Evolutionary conservation across 2,113 vertebrate genomes (phyloP).

Genomic region (Odontophorus gujanensis): DNA sequence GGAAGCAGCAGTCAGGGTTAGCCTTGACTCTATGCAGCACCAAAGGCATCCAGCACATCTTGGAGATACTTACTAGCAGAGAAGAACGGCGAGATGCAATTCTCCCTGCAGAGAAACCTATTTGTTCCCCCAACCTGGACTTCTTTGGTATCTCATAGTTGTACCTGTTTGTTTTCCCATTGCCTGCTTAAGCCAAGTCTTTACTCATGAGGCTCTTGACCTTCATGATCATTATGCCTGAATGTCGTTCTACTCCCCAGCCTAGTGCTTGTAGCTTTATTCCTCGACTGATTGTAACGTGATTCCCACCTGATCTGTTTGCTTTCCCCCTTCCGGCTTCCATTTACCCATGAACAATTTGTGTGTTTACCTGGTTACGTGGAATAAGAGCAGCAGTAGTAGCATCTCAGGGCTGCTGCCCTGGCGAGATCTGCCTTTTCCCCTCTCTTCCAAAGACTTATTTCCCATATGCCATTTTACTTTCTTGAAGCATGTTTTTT

Average conservation of each 20-base stretch:
- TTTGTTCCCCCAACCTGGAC: no score
- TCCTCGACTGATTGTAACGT: neutral
- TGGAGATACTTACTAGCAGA: neutral
- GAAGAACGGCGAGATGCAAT: rapidly evolving
- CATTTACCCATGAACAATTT: neutral
- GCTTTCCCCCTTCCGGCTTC: neutral
- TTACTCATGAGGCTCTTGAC: neutral
- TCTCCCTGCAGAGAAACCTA: neutral
- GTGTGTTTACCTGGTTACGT: rapidly evolving
- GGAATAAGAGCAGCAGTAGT: neutral
- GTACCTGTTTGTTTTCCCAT: rapidly evolving
- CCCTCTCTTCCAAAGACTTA: neutral
- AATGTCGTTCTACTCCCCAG: neutral
- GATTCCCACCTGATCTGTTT: neutral
- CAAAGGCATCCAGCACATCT: rapidly evolving
- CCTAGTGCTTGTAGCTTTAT: neutral
- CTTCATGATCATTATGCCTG: neutral
- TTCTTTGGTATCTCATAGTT: neutral
- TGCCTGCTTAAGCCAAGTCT: neutral
- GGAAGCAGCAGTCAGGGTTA: neutral
- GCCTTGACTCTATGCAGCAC: neutral
- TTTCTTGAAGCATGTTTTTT: neutral
- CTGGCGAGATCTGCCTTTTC: neutral
- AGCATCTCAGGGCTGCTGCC: neutral
- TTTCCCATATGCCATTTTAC: neutral